Conservation (phyloP, 1,140 invertebrate genomes). For the Drosophila carrolli region DNA sequence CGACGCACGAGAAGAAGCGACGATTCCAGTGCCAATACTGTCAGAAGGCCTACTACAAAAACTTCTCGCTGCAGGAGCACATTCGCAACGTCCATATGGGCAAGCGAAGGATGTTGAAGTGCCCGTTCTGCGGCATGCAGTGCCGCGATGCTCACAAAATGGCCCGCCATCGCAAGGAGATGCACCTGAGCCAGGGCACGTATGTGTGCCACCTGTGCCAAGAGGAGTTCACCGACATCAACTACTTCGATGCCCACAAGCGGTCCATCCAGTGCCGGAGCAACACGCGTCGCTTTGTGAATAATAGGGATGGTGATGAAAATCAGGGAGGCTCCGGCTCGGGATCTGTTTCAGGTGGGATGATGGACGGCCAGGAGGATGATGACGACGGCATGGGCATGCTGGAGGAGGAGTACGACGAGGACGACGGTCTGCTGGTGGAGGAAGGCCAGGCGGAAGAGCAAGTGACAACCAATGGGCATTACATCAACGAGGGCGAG, state of each 20-base stretch:
- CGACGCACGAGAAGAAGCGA: conserved; percentile 78
- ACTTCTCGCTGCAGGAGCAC: conserved; percentile 78
- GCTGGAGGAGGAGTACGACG: conserved; percentile 65
- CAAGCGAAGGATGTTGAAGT: conserved; percentile 74
- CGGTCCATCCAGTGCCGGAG: conserved; percentile 80
- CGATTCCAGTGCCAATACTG: conserved; percentile 72
- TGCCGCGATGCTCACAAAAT: conserved; percentile 82
- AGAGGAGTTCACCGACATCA: conserved; percentile 81
- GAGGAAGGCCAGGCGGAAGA: conserved; percentile 51
- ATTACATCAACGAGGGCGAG: conserved; percentile 12
- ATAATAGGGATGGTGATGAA: conserved; percentile 5
- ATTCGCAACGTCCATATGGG: conserved; percentile 82
- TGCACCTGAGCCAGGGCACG: conserved; percentile 72
- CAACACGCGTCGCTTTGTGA: conserved; percentile 58
- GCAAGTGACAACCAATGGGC: conserved; percentile 7
- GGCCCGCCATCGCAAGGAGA: conserved; percentile 76
- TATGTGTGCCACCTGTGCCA: conserved; percentile 72
- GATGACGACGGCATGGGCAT: conserved; percentile 38
- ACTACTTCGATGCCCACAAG: conserved; percentile 80
- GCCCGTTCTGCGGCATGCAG: conserved; percentile 80
- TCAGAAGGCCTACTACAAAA: conserved; percentile 80
- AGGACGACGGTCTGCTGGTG: conserved; percentile 61
- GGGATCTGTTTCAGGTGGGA: conserved; percentile 7
- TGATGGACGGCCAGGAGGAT: conserved; percentile 44
- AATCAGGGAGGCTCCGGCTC: background rate